Percentiles rank a stretch among this genome's conserved stretches.
phyloP scores from a whole-genome alignment of 2,888 invertebrate genomes.

The Osedax frankpressi region DNA sequence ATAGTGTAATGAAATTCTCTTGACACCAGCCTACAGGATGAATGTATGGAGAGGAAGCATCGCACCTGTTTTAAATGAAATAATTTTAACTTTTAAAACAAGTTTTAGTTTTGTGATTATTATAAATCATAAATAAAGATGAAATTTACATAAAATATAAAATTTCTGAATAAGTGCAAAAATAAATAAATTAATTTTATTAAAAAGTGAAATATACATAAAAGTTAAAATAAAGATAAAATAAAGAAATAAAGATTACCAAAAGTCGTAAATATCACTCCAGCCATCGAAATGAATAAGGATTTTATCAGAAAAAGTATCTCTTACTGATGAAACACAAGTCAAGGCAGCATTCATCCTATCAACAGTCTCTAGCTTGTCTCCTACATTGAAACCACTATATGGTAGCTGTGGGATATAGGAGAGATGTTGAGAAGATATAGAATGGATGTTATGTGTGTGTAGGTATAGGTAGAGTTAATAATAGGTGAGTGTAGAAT shows the following conservation, averaged over 20 bases:
- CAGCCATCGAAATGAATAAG: conserved; percentile 87
- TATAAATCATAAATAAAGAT: no score
- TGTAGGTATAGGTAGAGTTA: no score
- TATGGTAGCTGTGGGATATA: conserved; percentile 57
- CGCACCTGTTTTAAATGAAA: conserved; percentile 49
- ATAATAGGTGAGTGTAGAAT: no score
- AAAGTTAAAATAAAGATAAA: neutral
- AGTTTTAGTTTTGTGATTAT: no score
- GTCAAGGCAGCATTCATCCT: conserved; percentile 67
- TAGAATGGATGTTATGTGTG: no score
- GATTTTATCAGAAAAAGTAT: conserved; percentile 71
- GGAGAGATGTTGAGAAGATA: no score
- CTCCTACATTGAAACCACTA: conserved; percentile 64
- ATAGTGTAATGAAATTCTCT: conserved; percentile 62
- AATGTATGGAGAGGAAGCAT: conserved; percentile 75
- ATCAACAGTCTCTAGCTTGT: conserved; percentile 88
- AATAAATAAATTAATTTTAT: no score
- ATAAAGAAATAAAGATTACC: no score
- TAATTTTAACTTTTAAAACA: no score
- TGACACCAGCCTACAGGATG: conserved; percentile 87
- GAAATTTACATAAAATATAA: no score
- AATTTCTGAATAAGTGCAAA: no score
- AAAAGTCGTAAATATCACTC: conserved; percentile 87
- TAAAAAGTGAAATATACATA: no score
- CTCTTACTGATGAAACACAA: conserved; percentile 77